Base-by-base conservation (phyloP, 2,113 vertebrate species). In the Gallinago undulata region DNA sequence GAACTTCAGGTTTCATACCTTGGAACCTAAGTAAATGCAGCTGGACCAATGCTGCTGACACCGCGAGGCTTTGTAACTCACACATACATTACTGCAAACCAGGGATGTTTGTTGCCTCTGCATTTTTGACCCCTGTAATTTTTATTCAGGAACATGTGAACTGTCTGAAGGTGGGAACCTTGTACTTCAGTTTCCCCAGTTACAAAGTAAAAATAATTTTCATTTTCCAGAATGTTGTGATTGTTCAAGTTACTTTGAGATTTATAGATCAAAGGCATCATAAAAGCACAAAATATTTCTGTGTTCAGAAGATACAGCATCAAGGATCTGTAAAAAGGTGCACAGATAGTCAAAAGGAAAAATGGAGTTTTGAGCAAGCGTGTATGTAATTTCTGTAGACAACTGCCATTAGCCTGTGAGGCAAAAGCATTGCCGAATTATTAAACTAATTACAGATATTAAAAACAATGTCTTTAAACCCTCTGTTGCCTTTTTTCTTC, bases 391-490 rank as follows among this genome's bases (percentile, higher is more conserved):
- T 95, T 91, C 83, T 89, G 18, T 43, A 93, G 88, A 57, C 33
- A 82, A 62, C 64, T 91, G 30, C 64, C 45, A 53, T 94, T 94
- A 97, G 72, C 19, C 19, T 73, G 27, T 33, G 37, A 97, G 70
- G 73, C 35, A 67, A 28, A 93, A 75, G 30, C 85, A 87, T 88
- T 74, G 57, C 81, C 72, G 74, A 94, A 93, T 96, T 97, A 96
- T 94, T 84, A 92, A 95, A 64, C 57, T 96, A 96, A 97, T 93
- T 97, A 95, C 57, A 92, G 88, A 94, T 97, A 92, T 93, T 96
- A 95, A 95, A 91, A 45, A 53, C 93, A 96, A 67, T 96, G 75
- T 59, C 81, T 97, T 95, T 62, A 95, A 93, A 89, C 23, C 11
- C 47, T 70, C 75, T 77, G 51, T 47, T 93, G 72, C 66, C 37